Evolutionary conservation across 2,888 invertebrate species (phyloP).

Genomic region (Noctuana brunneofusca): DNA sequence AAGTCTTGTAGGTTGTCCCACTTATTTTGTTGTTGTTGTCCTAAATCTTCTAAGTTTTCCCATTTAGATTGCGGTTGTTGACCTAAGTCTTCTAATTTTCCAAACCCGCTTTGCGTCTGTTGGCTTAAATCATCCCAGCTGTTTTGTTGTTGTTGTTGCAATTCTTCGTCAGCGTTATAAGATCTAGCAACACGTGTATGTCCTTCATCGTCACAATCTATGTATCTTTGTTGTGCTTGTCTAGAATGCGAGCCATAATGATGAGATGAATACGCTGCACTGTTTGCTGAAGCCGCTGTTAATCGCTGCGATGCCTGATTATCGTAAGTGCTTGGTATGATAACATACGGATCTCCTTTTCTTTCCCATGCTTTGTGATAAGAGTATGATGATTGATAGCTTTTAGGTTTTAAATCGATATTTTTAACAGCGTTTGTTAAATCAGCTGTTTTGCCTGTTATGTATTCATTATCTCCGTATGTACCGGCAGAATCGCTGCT

Average conservation of each 20-base stretch:
- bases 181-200: constrained; percentile 64
- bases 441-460: constrained; percentile 42
- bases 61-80: constrained; percentile 48
- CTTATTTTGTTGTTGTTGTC: constrained; percentile 39
- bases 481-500: not conserved
- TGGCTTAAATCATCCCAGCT: constrained; percentile 46
- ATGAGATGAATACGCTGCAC: constrained; percentile 51
- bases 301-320: constrained; percentile 57
- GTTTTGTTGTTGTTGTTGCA: constrained; percentile 52
- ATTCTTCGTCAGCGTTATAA: constrained; percentile 44
- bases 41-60: constrained; percentile 41
- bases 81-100: constrained; percentile 49
- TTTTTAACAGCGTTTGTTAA: constrained; percentile 50
- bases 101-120: constrained; percentile 47
- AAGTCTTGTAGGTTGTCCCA: constrained; percentile 38
- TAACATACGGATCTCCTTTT: constrained; percentile 77
- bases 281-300: constrained; percentile 48
- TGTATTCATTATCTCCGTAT: constrained; percentile 41
- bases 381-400: constrained; percentile 76
- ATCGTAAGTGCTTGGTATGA: constrained; percentile 55
- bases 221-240: constrained; percentile 50
- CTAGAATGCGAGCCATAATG: constrained; percentile 55
- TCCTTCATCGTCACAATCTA: constrained; percentile 52
- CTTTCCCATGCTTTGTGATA: constrained; percentile 80
- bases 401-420: constrained; percentile 62